These are phyloP conservation scores for Cryptocephalus primarius DNA, from an alignment of 2,888 invertebrate species.

Conservation along the genomic window DNA sequence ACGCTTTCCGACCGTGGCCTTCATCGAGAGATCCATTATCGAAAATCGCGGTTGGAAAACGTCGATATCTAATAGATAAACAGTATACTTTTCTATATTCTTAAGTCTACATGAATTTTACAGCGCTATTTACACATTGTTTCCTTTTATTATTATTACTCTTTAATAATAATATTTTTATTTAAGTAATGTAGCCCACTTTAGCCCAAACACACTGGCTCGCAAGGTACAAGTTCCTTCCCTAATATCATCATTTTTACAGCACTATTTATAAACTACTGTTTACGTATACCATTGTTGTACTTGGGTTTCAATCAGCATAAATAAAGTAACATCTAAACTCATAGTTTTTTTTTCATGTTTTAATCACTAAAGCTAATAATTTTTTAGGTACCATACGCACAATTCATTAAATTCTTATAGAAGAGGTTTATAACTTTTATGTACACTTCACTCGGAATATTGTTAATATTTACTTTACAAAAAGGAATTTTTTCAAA, in stretches of 20 bases:
- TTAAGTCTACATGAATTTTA: slow-evolving; percentile 36
- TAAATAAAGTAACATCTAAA: slow-evolving; percentile 13
- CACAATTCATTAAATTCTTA: slow-evolving; percentile 34
- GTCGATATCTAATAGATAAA: slow-evolving; percentile 25
- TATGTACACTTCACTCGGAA: slow-evolving; percentile 20
- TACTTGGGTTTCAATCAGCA: slow-evolving; percentile 32
- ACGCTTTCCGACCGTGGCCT: too few species aligned
- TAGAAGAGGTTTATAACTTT: slow-evolving; percentile 27
- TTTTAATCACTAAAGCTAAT: slow-evolving; percentile 1
- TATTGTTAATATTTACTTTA: slow-evolving; percentile 17
- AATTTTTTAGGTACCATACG: slow-evolving; percentile 28
- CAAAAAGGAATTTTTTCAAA: slow-evolving; percentile 12
- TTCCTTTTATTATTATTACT: neutral
- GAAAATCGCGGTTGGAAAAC: too few species aligned
- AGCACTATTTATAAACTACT: slow-evolving; percentile 1
- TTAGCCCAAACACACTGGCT: slow-evolving; percentile 34
- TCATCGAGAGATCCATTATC: too few species aligned
- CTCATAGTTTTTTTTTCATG: slow-evolving; percentile 10
- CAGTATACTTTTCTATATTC: slow-evolving; percentile 39
- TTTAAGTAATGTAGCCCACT: slow-evolving; percentile 16
- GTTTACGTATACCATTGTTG: slow-evolving; percentile 18
- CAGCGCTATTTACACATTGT: slow-evolving; percentile 19
- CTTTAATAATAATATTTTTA: too few species aligned
- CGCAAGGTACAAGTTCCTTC: slow-evolving; percentile 35
- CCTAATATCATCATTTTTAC: slow-evolving; percentile 4